Conservation (phyloP, 2,888 invertebrate genomes). For the Apodemia zela region DNA sequence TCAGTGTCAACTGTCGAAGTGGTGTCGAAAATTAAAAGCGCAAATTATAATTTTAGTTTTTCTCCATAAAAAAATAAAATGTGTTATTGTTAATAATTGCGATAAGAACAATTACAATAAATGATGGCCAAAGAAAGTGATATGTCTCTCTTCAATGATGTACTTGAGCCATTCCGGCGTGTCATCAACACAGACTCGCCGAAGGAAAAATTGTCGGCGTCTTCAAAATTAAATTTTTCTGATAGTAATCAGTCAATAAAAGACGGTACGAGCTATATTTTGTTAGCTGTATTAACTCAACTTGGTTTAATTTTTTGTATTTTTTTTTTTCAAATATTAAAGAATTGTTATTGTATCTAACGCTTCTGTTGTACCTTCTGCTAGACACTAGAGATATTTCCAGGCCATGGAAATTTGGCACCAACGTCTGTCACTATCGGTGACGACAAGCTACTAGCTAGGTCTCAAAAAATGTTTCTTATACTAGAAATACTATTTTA, state of each 20-base stretch:
- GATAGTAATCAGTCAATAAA: slow-evolving; percentile 67
- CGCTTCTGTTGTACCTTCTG: too few relatives aligned
- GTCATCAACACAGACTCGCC: slow-evolving; percentile 71
- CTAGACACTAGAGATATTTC: too few relatives aligned
- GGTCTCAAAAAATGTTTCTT: background rate
- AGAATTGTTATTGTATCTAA: too few relatives aligned
- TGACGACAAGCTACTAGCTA: too few relatives aligned
- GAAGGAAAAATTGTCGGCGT: slow-evolving; percentile 67
- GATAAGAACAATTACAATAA: slow-evolving; percentile 29
- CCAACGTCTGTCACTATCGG: too few relatives aligned
- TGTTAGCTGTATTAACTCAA: background rate
- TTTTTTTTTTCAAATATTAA: background rate
- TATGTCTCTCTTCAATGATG: slow-evolving; percentile 69
- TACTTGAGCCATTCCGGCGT: slow-evolving; percentile 69
- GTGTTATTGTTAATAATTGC: slow-evolving; percentile 20
- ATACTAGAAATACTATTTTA: slow-evolving; percentile 30
- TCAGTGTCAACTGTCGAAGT: background rate
- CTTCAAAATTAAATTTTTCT: slow-evolving; percentile 68
- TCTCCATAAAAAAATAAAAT: slow-evolving; percentile 22
- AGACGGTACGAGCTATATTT: slow-evolving; percentile 51
- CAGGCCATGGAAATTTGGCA: too few relatives aligned
- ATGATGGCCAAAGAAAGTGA: slow-evolving; percentile 70
- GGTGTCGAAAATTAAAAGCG: background rate
- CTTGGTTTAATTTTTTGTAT: background rate
- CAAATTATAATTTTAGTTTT: background rate